Evolutionary conservation across 2,113 vertebrate species (phyloP).

Genomic region (Brachirus orientalis): DNA sequence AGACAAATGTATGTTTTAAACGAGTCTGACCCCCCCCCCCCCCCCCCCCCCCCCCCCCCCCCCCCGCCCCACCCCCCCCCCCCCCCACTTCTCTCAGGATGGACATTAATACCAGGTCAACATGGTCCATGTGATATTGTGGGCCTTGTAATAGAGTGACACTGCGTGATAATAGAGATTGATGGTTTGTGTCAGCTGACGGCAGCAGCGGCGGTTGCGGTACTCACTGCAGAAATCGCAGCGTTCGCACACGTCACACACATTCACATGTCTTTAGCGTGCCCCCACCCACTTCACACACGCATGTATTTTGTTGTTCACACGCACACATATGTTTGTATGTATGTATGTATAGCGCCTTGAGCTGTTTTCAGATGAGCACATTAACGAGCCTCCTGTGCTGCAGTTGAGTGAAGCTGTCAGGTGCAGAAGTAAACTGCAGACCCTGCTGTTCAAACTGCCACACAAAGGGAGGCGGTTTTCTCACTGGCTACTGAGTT

Average conservation of each 20-base stretch:
- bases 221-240: conserved; percentile 30
- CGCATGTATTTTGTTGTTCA: background rate
- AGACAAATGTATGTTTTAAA: too few relatives aligned
- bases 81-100: too few relatives aligned
- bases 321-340: background rate
- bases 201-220: background rate
- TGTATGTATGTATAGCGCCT: conserved; percentile 10
- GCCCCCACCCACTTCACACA: background rate
- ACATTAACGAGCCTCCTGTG: conserved; percentile 26
- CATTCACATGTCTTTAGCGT: conserved; percentile 1
- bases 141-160: background rate
- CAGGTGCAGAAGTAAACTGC: conserved; percentile 38
- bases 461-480: conserved; percentile 28
- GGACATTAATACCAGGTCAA: too few relatives aligned
- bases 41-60: too few relatives aligned
- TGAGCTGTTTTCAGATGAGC: conserved; percentile 60
- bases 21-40: too few relatives aligned
- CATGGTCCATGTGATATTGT: background rate
- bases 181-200: conserved; percentile 8
- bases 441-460: conserved; percentile 22
- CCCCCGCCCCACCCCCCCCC: too few relatives aligned
- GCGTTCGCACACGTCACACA: conserved; percentile 12
- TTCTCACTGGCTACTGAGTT: conserved; percentile 10
- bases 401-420: conserved; percentile 17
- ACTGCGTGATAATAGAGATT: background rate